Base-by-base conservation (phyloP, 1,140 invertebrate genomes). In the Nephotettix cincticeps region DNA sequence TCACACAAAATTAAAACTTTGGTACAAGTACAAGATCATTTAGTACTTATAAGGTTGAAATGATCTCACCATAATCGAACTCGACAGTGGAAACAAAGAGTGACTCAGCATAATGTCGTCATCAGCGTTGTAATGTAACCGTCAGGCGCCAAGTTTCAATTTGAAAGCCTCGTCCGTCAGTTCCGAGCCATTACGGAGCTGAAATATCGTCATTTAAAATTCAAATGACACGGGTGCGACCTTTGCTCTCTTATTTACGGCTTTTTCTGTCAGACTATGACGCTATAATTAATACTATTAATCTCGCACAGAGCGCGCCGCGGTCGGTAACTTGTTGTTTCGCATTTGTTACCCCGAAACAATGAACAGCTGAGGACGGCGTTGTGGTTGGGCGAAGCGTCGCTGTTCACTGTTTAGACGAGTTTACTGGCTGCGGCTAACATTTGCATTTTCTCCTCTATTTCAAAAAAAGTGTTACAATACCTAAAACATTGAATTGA, bases 121-220 rank as follows among this genome's bases (percentile, higher is more conserved):
- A 36, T 36, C 32, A 36, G 32, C 32, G 28, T 23, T 40, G 21
- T 61, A 61, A 70, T 61, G 54, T 56, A 61, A 70, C 17, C 28
- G 29, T 40, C 68, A 36, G 28, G 27, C 23, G 56, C 23, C 56
- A 51, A 68, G 61, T 66, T 71, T 71, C 43, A 67, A 56, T 71
- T 51, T 30, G 28, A 74, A 32, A 21, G 64, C 67, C 45, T 30
- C 45, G 61, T 54, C 56, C 56, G 23, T 61, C 56, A 61, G 56
- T 29, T 29, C 23, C 56, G 56, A 61, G 14, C 56, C 56, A 61
- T 61, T 61, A 61, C 14, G 32, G 32, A 21, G 27, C 56, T 61
- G 56, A 61, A 61, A 61, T 61, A 61, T 61, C 23, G 56, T 61
- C 56, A 61, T 61, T 61, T 61, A 61, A 61, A 61, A 61, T 61